A percentile compares a stretch with the other conserved stretches of the same genome.
Evolutionary conservation across 92 coral and sea anemone genomes (phyloP).

Genomic region (Epizoanthus fatuus): DNA sequence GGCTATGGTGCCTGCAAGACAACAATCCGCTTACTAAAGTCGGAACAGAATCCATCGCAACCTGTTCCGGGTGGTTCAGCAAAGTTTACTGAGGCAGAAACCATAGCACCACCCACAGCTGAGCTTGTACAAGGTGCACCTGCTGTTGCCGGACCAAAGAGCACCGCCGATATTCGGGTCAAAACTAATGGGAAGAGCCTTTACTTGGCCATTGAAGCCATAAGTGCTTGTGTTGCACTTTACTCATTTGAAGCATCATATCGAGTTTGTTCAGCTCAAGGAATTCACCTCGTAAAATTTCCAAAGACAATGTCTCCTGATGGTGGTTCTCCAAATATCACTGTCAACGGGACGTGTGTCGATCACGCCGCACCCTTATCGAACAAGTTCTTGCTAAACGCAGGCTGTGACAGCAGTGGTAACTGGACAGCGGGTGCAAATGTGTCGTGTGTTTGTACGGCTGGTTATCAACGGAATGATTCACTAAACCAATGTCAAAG

Average conservation of each 20-base stretch:
- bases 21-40: not conserved
- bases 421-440: not conserved
- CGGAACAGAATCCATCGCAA: not conserved
- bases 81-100: not conserved
- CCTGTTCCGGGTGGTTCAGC: too few species aligned
- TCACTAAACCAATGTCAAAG: not conserved
- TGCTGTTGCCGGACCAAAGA: slow-evolving; percentile 20
- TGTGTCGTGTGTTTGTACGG: slow-evolving; percentile 13
- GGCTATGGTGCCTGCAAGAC: not conserved
- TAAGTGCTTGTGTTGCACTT: too few species aligned
- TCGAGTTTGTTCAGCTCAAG: not conserved
- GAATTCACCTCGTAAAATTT: not conserved
- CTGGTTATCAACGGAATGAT: not conserved
- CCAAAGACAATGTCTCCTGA: not conserved
- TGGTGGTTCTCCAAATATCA: not conserved
- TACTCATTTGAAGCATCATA: not conserved
- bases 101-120: too few species aligned
- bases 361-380: not conserved
- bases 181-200: not conserved
- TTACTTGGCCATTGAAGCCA: not conserved
- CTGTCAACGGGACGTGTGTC: slow-evolving; percentile 11
- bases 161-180: not conserved
- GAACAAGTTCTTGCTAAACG: not conserved
- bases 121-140: too few species aligned
- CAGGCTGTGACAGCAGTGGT: slow-evolving; percentile 7